Base-by-base conservation (phyloP, 2,888 invertebrate genomes). In the Charanyca ferruginea region DNA sequence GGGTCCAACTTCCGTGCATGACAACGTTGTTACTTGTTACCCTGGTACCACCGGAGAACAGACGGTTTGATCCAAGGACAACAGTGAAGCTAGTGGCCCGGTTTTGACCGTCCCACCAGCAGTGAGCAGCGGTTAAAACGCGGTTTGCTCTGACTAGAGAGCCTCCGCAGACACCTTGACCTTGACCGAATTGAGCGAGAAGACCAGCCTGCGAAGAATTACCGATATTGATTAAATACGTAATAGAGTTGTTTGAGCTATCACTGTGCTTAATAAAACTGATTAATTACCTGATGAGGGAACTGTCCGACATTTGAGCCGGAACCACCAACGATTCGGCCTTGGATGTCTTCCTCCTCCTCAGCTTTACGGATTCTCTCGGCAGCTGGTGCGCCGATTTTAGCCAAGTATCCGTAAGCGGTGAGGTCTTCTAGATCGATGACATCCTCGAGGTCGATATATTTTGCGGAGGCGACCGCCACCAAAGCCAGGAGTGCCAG, bases 41-140 rank as follows among this genome's bases (percentile, higher is more conserved):
- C 51, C 91, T 86, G 11, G 71, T 81, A 8, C 91, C 92, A 3
- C 90, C 92, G 22, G 61, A 65, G 83, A 88, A 91, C 20, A 91
- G 66, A 0, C 73, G 22, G 8, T 63, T 58, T 5, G 91, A 87
- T 18, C 90, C 92, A 3, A 92, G 86, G 1, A 91, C 87, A 1
- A 91, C 89, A 3, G 83, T 87, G 5, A 89, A 47, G 35, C 81
- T 78, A 84, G 85, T 86, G 2, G 77, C 91, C 61, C 87, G 89
- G 73, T 87, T 79, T 2, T 23, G 4, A 7, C 92, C 92, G 52
- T 92, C 92, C 18, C 55, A 85, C 92, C 92, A 92, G 77, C 92
- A 92, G 70, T 91, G 92, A 28, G 91, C 92, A 38, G 92, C 92
- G 1, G 91, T 91, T 20, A 90, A 4, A 2, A 91, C 78, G 9